Evolutionary conservation across 2,113 vertebrate genomes (phyloP).

Genomic region (Ciconia stormi): DNA sequence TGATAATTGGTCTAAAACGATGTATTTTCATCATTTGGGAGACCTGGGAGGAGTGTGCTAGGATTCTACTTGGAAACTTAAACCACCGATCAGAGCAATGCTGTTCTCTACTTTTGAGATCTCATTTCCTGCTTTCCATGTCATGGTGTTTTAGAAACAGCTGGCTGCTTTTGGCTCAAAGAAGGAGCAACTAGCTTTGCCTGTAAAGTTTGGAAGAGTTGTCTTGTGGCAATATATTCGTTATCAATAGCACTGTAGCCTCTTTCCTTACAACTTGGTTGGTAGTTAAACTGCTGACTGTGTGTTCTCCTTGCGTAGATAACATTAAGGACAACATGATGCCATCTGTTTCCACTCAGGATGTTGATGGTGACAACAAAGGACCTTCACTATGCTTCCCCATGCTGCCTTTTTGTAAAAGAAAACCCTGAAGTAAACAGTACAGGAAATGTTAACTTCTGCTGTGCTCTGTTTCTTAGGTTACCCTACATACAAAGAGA

Average conservation of each 20-base stretch:
- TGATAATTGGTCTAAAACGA: not conserved
- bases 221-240: fast-evolving
- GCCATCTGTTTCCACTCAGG: not conserved
- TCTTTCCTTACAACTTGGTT: not conserved
- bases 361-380: not conserved
- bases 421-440: not conserved
- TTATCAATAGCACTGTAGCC: fast-evolving
- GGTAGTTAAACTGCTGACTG: not conserved
- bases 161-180: not conserved
- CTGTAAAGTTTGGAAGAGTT: not conserved
- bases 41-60: not conserved
- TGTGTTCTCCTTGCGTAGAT: not conserved
- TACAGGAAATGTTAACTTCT: not conserved
- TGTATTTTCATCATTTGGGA: not conserved
- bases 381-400: not conserved
- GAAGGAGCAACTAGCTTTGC: not conserved
- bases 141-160: not conserved
- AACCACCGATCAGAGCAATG: fast-evolving
- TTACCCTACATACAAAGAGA: conserved; percentile 98
- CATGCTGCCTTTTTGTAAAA: fast-evolving
- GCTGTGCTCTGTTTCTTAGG: conserved; percentile 65
- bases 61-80: not conserved
- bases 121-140: not conserved
- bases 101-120: not conserved
- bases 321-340: fast-evolving